phyloP scores from a whole-genome alignment of 2,888 invertebrate species.

The Drosophila heteroneura region DNA sequence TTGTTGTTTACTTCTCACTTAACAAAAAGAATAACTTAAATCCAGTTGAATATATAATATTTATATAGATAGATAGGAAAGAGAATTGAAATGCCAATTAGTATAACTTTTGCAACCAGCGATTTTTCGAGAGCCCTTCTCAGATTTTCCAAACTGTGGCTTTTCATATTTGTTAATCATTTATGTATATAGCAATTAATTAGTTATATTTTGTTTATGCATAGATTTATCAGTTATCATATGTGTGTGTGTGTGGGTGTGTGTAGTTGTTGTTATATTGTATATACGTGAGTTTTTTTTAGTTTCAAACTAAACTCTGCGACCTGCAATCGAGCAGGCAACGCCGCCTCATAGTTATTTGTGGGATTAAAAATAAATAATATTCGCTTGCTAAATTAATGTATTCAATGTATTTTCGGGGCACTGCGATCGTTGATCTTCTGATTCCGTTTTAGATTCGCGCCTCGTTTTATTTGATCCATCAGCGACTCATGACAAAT shows the following conservation, averaged over 20 bases:
- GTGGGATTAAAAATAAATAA: conserved; percentile 48
- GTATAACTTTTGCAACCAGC: conserved; percentile 42
- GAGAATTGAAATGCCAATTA: conserved; percentile 46
- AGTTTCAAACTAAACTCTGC: conserved; percentile 78
- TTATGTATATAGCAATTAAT: conserved; percentile 31
- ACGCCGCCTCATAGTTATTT: conserved; percentile 59
- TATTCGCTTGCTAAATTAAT: conserved; percentile 38
- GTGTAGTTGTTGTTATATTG: conserved; percentile 29
- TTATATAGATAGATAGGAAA: conserved; percentile 21
- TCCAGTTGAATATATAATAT: conserved; percentile 24
- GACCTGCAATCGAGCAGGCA: conserved; percentile 66
- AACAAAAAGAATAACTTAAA: conserved; percentile 35
- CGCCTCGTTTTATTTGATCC: conserved; percentile 96
- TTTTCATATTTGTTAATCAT: conserved; percentile 35
- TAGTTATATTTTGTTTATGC: conserved; percentile 47
- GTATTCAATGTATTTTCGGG: conserved; percentile 91
- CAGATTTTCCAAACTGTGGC: conserved; percentile 25
- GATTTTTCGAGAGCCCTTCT: conserved; percentile 26
- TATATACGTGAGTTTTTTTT: conserved; percentile 60
- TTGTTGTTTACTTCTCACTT: conserved; percentile 39
- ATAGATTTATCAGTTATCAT: conserved; percentile 41
- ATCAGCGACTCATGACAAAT: conserved; percentile 94
- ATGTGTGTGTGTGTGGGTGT: conserved; percentile 19
- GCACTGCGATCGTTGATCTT: conserved; percentile 91
- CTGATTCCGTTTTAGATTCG: conserved; percentile 91